Base-by-base conservation (phyloP, 2,797 vertebrate species). In the Pelochelys cantorii region DNA sequence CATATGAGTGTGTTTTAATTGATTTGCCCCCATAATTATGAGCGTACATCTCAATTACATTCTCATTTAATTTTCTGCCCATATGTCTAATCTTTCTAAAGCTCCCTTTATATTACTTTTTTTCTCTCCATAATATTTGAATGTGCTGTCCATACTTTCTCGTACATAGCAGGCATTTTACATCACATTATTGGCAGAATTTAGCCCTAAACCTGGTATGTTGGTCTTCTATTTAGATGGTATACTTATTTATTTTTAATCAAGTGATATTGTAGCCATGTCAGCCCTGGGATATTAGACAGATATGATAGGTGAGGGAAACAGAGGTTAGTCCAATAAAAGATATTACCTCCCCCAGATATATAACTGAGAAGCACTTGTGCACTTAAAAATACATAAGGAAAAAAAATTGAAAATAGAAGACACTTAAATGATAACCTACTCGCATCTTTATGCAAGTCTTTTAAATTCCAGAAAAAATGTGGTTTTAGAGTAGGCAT, bases 1-100 rank as follows among this genome's bases (percentile, higher is more conserved):
- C 37, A 68, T 83, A 15, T n/a, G 34, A 5, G 8, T 0, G 0
- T 0, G 1, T 15, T 1, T 11, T 2, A 2, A 7, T 53, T 79
- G 3, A 1, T 17, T 7, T 3, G 31, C 42, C 34, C 34, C 74
- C 25, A 27, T 52, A 4, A 6, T 3, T 2, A 7, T 10, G 3
- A 5, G 5, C 9, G 0, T 62, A 10, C 11, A 15, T 52, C 14
- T 1, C 13, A 78, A 75, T n/a, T 77, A 52, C 2, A n/a, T 11
- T 2, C 42, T 34, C 54, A 1, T 22, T 60, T 5, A 2, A 3
- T 3, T 3, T 0, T 9, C 3, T 60, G 27, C 11, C 79, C 54
- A 2, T 54, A 52, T 17, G 42, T 4, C 27, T 1, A 62, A 56
- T 25, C 31, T 17, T 55, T 11, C 57, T 53, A 7, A 11, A 2